Evolutionary conservation across 2,113 vertebrate species (phyloP).

Genomic region (Tupaia tana): DNA sequence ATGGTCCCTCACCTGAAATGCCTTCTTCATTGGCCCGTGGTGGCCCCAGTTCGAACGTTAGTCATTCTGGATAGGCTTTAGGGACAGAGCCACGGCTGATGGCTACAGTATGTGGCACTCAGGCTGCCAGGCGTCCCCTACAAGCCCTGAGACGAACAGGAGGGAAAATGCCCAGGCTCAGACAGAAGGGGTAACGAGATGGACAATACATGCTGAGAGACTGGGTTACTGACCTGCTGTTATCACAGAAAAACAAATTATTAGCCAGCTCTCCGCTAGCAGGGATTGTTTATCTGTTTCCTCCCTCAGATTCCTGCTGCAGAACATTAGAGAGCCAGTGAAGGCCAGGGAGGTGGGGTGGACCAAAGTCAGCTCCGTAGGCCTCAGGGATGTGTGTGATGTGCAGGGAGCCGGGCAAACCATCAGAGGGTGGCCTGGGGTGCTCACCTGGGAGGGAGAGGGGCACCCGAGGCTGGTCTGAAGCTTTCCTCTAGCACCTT

Average conservation of each 20-base stretch:
- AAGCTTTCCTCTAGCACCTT: background rate
- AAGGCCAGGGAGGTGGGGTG: background rate
- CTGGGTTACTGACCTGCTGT: background rate
- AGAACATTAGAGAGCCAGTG: background rate
- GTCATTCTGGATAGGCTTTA: background rate
- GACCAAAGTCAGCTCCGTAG: background rate
- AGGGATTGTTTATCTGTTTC: background rate
- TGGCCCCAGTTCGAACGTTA: background rate
- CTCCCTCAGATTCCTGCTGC: background rate
- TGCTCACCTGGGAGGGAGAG: background rate
- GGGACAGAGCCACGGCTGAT: background rate
- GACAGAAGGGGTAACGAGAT: background rate
- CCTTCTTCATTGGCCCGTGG: background rate
- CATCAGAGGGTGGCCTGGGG: background rate
- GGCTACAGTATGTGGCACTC: background rate
- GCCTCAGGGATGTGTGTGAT: background rate
- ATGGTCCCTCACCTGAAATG: background rate
- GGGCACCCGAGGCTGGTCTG: background rate
- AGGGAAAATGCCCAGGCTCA: background rate
- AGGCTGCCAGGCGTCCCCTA: background rate
- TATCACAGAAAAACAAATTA: conserved; percentile 8
- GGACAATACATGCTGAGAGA: background rate
- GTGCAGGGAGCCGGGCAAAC: too few species aligned
- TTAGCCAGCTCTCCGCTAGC: background rate
- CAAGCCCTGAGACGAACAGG: background rate